Evolutionary conservation across 1,140 invertebrate genomes (phyloP).

Genomic region (Phymastichus coffea): DNA sequence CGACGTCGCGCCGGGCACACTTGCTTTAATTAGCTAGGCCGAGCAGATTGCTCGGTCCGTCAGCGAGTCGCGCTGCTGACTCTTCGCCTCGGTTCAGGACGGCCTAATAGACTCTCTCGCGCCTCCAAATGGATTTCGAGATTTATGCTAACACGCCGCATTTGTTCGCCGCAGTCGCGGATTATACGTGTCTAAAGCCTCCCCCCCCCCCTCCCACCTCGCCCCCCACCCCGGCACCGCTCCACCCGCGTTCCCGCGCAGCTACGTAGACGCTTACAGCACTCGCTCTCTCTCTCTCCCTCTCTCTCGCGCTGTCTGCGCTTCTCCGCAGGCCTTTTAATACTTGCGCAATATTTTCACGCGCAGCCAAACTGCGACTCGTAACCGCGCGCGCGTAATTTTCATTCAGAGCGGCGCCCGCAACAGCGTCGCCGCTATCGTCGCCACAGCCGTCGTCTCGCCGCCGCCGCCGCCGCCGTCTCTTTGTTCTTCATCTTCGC

Average conservation of each 20-base stretch:
- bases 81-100: conserved; percentile 34
- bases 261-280: not conserved
- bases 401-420: conserved; percentile 13
- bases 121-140: conserved; percentile 57
- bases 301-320: too few relatives aligned
- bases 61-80: conserved; percentile 24
- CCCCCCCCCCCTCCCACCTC: conserved; percentile 4
- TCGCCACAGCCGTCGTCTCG: too few relatives aligned
- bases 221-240: not conserved
- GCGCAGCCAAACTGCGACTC: not conserved
- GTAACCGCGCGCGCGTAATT: conserved; percentile 20
- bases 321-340: conserved; percentile 1
- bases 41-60: conserved; percentile 30
- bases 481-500: not conserved
- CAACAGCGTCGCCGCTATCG: too few relatives aligned
- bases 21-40: conserved; percentile 53
- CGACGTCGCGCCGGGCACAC: conserved; percentile 41
- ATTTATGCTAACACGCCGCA: conserved; percentile 57
- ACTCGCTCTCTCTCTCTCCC: too few relatives aligned
- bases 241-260: conserved; percentile 13
- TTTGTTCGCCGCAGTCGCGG: conserved; percentile 45
- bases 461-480: too few relatives aligned
- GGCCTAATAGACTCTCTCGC: conserved; percentile 50
- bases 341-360: conserved; percentile 21
- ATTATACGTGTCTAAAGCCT: conserved; percentile 40